phyloP scores from a whole-genome alignment of 2,797 vertebrate species.

The Carapus acus region DNA sequence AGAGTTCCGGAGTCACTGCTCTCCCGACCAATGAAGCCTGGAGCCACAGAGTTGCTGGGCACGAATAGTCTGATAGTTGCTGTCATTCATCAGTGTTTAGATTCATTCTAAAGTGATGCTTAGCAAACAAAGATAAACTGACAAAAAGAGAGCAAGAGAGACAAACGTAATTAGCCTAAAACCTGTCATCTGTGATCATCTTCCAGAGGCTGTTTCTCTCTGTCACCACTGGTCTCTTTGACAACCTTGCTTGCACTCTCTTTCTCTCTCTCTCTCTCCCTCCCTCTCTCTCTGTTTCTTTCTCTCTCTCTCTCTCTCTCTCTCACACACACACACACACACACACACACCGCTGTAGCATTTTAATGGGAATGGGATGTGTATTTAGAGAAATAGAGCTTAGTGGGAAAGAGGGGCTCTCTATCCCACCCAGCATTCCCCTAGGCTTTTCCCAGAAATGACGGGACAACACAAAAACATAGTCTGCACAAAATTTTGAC shows the following conservation, averaged over 20 bases:
- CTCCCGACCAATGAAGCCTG: constrained; percentile 39
- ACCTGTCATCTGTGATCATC: too few relatives aligned
- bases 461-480: constrained; percentile 30
- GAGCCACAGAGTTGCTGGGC: constrained; percentile 17
- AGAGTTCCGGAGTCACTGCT: constrained; percentile 31
- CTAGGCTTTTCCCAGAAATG: constrained; percentile 35
- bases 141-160: constrained; percentile 5
- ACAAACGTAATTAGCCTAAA: constrained; percentile 34
- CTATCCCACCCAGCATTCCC: constrained; percentile 38
- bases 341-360: constrained; percentile 35
- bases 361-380: constrained; percentile 59
- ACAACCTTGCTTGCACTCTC: constrained; percentile 71
- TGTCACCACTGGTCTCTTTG: constrained; percentile 78
- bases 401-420: constrained; percentile 50
- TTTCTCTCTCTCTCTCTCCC: constrained; percentile 68
- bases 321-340: constrained; percentile 38
- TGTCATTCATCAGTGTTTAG: too few relatives aligned
- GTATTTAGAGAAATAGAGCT: constrained; percentile 64
- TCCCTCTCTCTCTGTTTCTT: constrained; percentile 81
- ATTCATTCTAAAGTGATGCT: too few relatives aligned
- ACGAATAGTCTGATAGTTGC: too few relatives aligned
- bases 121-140: constrained; percentile 1
- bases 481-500: constrained; percentile 31
- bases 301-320: constrained; percentile 56
- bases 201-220: constrained; percentile 74